Conservation (phyloP, 2,797 vertebrate genomes). For the Neosalanx taihuensis region DNA sequence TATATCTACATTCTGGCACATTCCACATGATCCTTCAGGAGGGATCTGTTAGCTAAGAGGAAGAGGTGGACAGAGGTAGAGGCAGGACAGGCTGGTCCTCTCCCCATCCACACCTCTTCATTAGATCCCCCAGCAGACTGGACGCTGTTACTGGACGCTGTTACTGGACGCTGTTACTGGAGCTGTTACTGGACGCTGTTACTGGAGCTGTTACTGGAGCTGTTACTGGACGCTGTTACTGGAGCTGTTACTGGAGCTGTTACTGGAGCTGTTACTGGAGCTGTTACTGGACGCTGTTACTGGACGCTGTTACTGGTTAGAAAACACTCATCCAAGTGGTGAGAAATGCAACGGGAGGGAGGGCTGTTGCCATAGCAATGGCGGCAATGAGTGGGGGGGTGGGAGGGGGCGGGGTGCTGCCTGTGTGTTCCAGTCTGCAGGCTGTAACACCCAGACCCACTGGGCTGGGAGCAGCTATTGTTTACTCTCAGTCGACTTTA, state of each 20-base stretch:
- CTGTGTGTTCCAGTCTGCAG: not conserved
- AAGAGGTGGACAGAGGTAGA: too few species aligned
- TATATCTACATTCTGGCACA: too few species aligned
- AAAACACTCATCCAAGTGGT: conserved; percentile 6
- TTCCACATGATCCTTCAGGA: too few species aligned
- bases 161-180: too few species aligned
- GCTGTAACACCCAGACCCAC: not conserved
- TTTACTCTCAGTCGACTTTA: conserved; percentile 5
- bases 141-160: not conserved
- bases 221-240: not conserved
- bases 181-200: not conserved
- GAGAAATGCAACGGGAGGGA: not conserved
- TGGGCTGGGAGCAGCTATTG: conserved; percentile 1
- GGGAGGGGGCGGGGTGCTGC: not conserved
- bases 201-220: not conserved
- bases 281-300: not conserved
- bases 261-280: too few species aligned
- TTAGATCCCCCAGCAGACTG: not conserved
- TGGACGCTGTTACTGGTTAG: not conserved
- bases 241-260: too few species aligned
- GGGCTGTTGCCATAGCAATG: conserved; percentile 20
- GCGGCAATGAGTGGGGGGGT: not conserved
- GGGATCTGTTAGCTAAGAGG: too few species aligned
- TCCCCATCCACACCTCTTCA: not conserved
- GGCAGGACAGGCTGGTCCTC: too few species aligned